Conservation (phyloP, 2,797 vertebrate genomes). For the Gadopsis bispinosus region DNA sequence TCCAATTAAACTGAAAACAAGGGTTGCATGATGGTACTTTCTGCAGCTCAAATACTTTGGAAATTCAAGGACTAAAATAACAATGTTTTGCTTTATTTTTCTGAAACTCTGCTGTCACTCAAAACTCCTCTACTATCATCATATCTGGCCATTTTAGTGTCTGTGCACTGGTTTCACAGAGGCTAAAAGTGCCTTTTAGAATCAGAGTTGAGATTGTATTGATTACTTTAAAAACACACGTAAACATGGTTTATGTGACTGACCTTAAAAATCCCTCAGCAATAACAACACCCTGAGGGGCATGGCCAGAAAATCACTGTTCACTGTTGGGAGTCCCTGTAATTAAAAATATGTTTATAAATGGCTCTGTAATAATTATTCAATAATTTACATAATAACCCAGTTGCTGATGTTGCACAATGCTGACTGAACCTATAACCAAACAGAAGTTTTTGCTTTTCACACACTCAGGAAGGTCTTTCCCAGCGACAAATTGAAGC, state of each 20-base stretch:
- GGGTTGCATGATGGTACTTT: not conserved
- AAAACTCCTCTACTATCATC: conserved; percentile 4
- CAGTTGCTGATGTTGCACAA: not conserved
- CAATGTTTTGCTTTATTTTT: conserved; percentile 13
- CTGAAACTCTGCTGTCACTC: conserved; percentile 2
- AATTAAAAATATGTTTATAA: not conserved
- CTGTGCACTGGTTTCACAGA: conserved; percentile 16
- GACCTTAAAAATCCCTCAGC: conserved; percentile 43
- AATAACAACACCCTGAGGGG: conserved; percentile 23
- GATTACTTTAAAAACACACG: conserved; percentile 51
- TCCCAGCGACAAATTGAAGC: not conserved
- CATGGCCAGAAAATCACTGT: conserved; percentile 5
- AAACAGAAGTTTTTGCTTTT: not conserved
- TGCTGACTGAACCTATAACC: not conserved
- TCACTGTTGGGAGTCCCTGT: not conserved
- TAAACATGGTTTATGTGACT: conserved; percentile 33
- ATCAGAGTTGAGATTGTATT: conserved; percentile 41
- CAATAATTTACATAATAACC: not conserved
- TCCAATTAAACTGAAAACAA: not conserved
- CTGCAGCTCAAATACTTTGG: not conserved
- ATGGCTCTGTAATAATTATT: not conserved
- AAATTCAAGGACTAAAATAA: not conserved
- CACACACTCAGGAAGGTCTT: not conserved
- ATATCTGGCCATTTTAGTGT: conserved; percentile 21
- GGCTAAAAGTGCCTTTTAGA: conserved; percentile 42